phyloP scores from a whole-genome alignment of 2,113 vertebrate genomes.

The Megaceryle maxima region DNA sequence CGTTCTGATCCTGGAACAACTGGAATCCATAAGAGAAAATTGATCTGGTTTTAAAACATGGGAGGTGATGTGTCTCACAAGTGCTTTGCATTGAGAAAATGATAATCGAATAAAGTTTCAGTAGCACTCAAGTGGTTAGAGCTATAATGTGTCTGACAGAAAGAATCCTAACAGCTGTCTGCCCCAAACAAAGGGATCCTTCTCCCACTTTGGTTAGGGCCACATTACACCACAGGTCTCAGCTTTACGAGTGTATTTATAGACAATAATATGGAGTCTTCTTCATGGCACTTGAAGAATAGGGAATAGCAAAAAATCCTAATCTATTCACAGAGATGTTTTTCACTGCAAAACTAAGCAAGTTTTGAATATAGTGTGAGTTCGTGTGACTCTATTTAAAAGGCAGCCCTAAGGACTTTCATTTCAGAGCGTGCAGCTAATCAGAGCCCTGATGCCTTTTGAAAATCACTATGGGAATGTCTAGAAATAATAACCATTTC shows the following conservation, averaged over 20 bases:
- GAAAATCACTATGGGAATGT: constrained; percentile 26
- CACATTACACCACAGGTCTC: neutral
- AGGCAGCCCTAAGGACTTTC: neutral
- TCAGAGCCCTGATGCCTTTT: neutral
- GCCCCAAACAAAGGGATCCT: neutral
- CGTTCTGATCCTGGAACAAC: constrained; percentile 49
- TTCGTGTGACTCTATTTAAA: neutral
- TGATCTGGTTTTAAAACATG: constrained; percentile 5
- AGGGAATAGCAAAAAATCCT: neutral
- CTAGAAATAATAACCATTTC: constrained; percentile 23
- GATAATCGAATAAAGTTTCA: neutral
- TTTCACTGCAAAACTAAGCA: neutral
- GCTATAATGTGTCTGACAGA: neutral
- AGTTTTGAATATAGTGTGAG: neutral
- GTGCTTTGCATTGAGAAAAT: constrained; percentile 30
- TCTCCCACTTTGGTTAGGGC: neutral
- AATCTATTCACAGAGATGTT: neutral
- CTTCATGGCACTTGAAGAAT: neutral
- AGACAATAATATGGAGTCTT: neutral
- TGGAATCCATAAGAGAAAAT: constrained; percentile 64
- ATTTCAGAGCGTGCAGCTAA: fast-evolving
- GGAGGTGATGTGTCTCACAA: neutral
- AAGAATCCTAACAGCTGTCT: neutral
- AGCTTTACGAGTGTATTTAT: neutral
- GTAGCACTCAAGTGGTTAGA: neutral